Evolutionary conservation across 1,140 invertebrate species (phyloP).

Genomic region (Pseudomyrmex concolor): DNA sequence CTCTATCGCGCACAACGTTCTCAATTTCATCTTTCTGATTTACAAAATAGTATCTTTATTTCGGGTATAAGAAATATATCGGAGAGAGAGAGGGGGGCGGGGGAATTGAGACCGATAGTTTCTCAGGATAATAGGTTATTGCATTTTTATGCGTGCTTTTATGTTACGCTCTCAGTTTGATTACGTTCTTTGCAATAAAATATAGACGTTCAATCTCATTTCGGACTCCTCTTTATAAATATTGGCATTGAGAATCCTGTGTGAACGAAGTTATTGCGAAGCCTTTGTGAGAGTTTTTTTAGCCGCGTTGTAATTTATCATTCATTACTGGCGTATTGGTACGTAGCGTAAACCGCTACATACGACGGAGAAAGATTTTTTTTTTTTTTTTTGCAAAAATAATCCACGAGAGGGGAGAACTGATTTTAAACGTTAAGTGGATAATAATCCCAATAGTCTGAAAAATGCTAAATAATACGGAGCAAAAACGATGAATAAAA

Average conservation of each 20-base stretch:
- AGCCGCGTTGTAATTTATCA: neutral
- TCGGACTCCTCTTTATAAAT: neutral
- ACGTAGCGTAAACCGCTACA: no score
- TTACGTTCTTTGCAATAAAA: constrained; percentile 4
- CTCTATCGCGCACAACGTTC: neutral
- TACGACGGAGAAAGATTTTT: neutral
- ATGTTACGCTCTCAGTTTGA: constrained; percentile 15
- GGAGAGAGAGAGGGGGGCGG: neutral
- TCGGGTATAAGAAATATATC: neutral
- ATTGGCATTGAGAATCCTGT: neutral
- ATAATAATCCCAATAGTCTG: neutral
- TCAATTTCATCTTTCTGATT: constrained; percentile 1
- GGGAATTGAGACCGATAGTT: neutral
- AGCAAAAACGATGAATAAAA: neutral
- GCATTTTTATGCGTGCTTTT: constrained; percentile 20
- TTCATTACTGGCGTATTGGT: neutral
- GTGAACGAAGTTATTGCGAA: neutral
- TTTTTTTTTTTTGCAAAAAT: neutral
- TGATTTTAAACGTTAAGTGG: neutral
- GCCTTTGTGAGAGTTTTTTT: neutral
- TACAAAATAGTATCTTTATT: constrained; percentile 1
- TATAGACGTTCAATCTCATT: neutral
- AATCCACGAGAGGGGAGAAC: neutral
- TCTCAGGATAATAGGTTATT: constrained; percentile 6
- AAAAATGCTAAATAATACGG: neutral